Evolutionary conservation across 2,888 invertebrate genomes (phyloP).

Genomic region (Perithous albicinctus): DNA sequence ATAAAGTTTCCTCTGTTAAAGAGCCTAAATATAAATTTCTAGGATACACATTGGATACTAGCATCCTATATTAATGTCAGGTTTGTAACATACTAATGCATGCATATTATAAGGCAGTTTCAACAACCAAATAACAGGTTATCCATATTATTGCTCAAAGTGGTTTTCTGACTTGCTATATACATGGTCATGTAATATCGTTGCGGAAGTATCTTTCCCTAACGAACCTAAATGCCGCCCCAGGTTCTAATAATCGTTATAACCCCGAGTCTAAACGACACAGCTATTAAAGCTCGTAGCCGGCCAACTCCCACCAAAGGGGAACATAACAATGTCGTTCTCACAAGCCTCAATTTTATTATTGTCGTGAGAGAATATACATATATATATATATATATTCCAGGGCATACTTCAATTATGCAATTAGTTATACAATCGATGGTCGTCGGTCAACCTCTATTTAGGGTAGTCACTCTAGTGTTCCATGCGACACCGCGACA

Average conservation of each 20-base stretch:
- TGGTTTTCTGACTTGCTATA: background rate
- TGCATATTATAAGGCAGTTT: background rate
- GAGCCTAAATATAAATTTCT: background rate
- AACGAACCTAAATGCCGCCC: slow-evolving; percentile 41
- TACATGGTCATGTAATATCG: slow-evolving; percentile 6
- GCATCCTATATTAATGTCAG: background rate
- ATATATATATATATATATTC: too few species aligned
- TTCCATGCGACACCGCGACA: background rate
- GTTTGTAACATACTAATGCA: background rate
- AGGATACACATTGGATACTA: background rate
- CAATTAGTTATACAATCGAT: slow-evolving; percentile 9
- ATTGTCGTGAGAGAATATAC: slow-evolving; percentile 21
- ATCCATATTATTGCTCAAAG: background rate
- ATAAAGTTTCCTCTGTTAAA: too few species aligned
- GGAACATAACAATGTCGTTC: slow-evolving; percentile 10
- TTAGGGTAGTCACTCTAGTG: background rate
- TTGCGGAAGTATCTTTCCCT: slow-evolving; percentile 8
- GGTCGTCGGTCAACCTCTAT: background rate
- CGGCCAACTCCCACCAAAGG: background rate
- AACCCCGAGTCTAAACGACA: slow-evolving; percentile 25
- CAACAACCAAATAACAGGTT: background rate
- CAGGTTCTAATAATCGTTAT: slow-evolving; percentile 42
- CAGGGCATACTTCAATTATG: slow-evolving; percentile 29
- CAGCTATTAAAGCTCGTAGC: slow-evolving; percentile 4
- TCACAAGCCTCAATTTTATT: slow-evolving; percentile 34